phyloP scores from a whole-genome alignment of 2,888 invertebrate genomes.

The Monochamus alternatus region DNA sequence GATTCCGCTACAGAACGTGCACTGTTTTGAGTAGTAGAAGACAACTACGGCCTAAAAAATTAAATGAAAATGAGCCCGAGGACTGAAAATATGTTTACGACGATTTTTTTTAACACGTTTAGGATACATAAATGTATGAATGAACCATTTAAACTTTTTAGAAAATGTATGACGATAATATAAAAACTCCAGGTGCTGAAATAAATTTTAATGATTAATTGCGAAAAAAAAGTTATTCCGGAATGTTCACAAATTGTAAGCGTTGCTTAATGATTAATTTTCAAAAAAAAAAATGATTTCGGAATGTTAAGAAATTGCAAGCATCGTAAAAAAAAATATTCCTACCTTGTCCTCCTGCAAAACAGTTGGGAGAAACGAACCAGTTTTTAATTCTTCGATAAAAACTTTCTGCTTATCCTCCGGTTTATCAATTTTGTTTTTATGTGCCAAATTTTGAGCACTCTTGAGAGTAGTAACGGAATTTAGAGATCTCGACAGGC shows the following conservation, averaged over 20 bases:
- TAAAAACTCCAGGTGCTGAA: too few relatives aligned
- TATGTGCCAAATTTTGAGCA: conserved; percentile 56
- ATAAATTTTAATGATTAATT: too few relatives aligned
- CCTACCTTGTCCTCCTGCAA: conserved; percentile 76
- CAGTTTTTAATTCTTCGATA: conserved; percentile 79
- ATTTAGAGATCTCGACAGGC: conserved; percentile 62
- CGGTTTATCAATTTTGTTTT: conserved; percentile 27
- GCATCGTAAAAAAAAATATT: conserved; percentile 11
- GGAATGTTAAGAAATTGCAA: too few relatives aligned
- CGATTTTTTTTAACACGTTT: too few relatives aligned
- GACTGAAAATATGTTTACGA: too few relatives aligned
- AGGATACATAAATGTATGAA: too few relatives aligned
- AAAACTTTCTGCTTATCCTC: conserved; percentile 66
- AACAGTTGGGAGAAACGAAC: conserved; percentile 77
- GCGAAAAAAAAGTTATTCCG: too few relatives aligned
- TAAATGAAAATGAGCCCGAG: not conserved
- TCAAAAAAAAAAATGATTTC: too few relatives aligned
- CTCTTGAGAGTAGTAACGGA: conserved; percentile 60
- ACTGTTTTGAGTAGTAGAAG: conserved; percentile 85
- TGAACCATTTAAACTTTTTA: too few relatives aligned
- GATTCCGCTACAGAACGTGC: conserved; percentile 82
- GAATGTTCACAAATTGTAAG: too few relatives aligned
- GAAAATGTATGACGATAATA: too few relatives aligned
- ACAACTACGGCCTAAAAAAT: conserved; percentile 81
- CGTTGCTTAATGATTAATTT: too few relatives aligned